A percentile compares a stretch with the other conserved stretches of the same genome.
These are phyloP conservation scores for Sclerodermus sp. DNA, from an alignment of 2,888 invertebrate species.

Conservation along the genomic window DNA sequence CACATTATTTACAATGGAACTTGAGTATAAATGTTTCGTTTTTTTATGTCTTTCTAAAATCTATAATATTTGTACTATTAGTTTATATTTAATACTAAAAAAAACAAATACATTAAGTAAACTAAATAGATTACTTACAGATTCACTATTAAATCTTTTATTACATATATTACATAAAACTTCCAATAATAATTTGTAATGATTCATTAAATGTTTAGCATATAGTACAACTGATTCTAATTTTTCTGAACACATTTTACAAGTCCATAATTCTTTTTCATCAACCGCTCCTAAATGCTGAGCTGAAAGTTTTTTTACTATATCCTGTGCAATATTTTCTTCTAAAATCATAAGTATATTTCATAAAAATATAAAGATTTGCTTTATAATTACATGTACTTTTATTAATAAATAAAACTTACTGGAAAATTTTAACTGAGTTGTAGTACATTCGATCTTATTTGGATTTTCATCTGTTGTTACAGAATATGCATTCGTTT, in stretches of 20 bases:
- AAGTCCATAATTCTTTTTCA: constrained; percentile 55
- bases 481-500: not conserved
- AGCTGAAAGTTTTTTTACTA: constrained; percentile 38
- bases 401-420: not conserved
- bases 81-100: not conserved
- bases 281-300: constrained; percentile 36
- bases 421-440: not conserved
- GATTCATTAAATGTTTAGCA: constrained; percentile 56
- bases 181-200: constrained; percentile 45
- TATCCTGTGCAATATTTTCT: constrained; percentile 28
- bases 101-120: not conserved
- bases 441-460: not conserved
- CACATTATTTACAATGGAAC: too few relatives aligned
- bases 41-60: constrained; percentile 10
- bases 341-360: constrained; percentile 20
- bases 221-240: constrained; percentile 53
- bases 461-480: too few relatives aligned
- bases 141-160: constrained; percentile 31
- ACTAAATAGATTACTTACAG: constrained; percentile 18
- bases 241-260: constrained; percentile 56
- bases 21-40: not conserved
- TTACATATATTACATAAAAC: constrained; percentile 36
- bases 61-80: constrained; percentile 1
- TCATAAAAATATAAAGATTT: not conserved
- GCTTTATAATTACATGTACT: not conserved